phyloP scores from a whole-genome alignment of 2,113 vertebrate species.

The Corynorhinus townsendii region DNA sequence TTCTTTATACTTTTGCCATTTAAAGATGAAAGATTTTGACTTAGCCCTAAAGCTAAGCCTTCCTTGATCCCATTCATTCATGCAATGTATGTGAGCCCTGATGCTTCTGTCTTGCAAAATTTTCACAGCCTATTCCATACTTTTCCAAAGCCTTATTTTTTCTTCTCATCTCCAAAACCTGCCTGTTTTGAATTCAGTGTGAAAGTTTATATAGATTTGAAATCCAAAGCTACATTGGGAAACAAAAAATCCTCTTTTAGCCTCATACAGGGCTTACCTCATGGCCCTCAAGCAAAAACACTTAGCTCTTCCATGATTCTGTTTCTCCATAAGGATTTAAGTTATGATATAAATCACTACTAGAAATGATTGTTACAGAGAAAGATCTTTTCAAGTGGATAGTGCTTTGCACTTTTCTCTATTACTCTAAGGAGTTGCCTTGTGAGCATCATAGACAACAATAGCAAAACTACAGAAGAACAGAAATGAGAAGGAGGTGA shows the following conservation, averaged over 20 bases:
- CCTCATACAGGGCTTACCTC: not conserved
- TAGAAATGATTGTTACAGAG: not conserved
- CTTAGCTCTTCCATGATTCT: not conserved
- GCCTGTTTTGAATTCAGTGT: not conserved
- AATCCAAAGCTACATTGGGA: not conserved
- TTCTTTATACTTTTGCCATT: not conserved
- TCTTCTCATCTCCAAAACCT: not conserved
- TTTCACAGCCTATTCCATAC: not conserved
- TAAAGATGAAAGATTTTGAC: not conserved
- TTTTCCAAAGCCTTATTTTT: not conserved
- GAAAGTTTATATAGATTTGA: not conserved
- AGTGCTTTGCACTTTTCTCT: not conserved
- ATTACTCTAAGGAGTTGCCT: not conserved
- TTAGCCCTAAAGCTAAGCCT: not conserved
- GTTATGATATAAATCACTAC: not conserved
- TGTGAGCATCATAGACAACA: not conserved
- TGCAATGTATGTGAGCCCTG: not conserved
- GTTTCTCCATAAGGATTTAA: not conserved
- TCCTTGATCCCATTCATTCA: not conserved
- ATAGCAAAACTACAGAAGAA: not conserved
- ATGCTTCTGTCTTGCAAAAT: not conserved
- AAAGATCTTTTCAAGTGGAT: not conserved
- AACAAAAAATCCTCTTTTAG: slow-evolving; percentile 5
- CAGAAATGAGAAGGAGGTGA: not conserved
- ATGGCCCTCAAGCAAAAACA: not conserved